Base-by-base conservation (phyloP, 2,797 vertebrate genomes). In the Masticophis lateralis region DNA sequence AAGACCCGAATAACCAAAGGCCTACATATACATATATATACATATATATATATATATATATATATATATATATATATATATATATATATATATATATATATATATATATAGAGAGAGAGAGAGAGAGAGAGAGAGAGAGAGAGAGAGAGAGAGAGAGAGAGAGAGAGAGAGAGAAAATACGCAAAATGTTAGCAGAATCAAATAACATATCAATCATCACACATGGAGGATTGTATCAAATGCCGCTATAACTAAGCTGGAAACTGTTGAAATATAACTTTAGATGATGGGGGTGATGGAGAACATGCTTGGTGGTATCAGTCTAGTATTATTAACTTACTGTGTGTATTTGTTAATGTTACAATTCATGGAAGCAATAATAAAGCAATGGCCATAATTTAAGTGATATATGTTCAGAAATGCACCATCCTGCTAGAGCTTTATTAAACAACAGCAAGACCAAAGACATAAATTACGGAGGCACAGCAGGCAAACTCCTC, bases 151-250 rank as follows among this genome's bases (percentile, higher is more conserved):
- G n/a, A n/a, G n/a, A n/a, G n/a, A n/a, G n/a, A n/a, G n/a, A n/a
- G n/a, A n/a, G n/a, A n/a, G n/a, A n/a, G n/a, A n/a, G n/a, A n/a
- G n/a, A 3, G 43, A 13, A 66, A 3, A 56, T 93, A 91, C 3
- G 3, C 37, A 91, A 37, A 16, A 61, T 18, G 66, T 66, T 91
- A 74, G 90, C 69, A 91, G 32, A 69, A 89, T 94, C 92, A 61
- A 61, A 57, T n/a, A 47, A 57, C 25, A 63, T 92, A 53, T 53
- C 87, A 1, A 0, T 9, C 83, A n/a, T 63, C 32, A 87, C 1
- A 6, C 5, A 55, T 4, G 66, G 61, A 57, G 51, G 53, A 88
- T 91, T 93, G 8, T n/a, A 88, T 60, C 14, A 83, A 3, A 20
- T 69, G 53, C 1, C 94, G 8, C 3, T 57, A 2, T 0, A 43